Evolutionary conservation across 2,113 vertebrate species (phyloP), one percentile per base, ranked within the genome.

Genomic region (Cnemophilus loriae): DNA sequence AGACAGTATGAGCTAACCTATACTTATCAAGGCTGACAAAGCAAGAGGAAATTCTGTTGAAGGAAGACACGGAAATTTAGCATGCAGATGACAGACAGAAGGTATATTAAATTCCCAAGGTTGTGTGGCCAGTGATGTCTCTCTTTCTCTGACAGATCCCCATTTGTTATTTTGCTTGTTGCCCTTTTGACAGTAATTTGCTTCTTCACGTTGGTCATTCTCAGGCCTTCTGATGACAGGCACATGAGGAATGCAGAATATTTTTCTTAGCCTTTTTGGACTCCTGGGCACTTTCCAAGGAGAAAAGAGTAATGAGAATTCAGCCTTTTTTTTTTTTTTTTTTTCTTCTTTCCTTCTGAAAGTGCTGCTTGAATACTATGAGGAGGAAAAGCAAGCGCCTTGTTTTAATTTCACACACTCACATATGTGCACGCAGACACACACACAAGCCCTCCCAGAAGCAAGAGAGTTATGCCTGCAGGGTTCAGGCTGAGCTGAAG

Each of bases 61-160:
- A 97, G 73, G 65, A 82, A 64, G 70, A 79, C 63, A 68, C 8
- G 41, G 79, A 91, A 84, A 92, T 88, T 78, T 94, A 90, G 64
- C 84, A 92, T 90, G 93, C 69, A 93, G 84, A 95, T 95, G 94
- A 81, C 86, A 95, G 75, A 74, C 56, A 90, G 92, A 93, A 90
- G 83, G 79, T 57, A 73, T 33, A 95, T 88, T 93, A 50, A 84
- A 84, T 77, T 95, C 79, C 73, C 50, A 71, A 71, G 22, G 59
- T 37, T 75, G 33, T 50, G 50, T 63, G 84, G 77, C 78, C 81
- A 56, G 47, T 8, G 61, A 88, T 85, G 81, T 77, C 89, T 92
- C 56, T 86, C 56, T 74, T 11, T 60, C n/a, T 79, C 56, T 96
- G 83, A 92, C 91, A 96, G 93, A 89, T 84, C 44, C 57, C 42